Evolutionary conservation across 2,888 invertebrate genomes (phyloP).

Genomic region (Eilema caniola): DNA sequence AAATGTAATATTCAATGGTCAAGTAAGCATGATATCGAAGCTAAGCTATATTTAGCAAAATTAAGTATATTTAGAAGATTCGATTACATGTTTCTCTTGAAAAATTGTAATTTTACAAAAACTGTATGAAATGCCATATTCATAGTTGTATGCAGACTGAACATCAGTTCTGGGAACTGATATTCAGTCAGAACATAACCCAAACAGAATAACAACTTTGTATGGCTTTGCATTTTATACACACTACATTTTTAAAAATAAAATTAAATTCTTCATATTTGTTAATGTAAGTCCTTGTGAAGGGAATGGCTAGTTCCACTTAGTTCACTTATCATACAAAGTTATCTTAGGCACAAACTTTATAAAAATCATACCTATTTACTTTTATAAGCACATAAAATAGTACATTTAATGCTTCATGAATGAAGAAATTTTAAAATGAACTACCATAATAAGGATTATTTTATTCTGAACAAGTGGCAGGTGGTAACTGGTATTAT

Average conservation of each 20-base stretch:
- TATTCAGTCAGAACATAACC: neutral
- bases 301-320: neutral
- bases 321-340: neutral
- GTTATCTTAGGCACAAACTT: neutral
- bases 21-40: neutral
- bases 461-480: neutral
- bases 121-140: neutral
- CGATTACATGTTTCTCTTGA: neutral
- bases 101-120: neutral
- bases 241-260: neutral
- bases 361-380: neutral
- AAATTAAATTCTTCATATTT: neutral
- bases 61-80: neutral
- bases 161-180: neutral
- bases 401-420: neutral
- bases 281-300: neutral
- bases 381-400: neutral
- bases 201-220: neutral
- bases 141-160: neutral
- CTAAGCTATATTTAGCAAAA: neutral
- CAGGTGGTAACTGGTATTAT: neutral
- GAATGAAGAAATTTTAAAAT: neutral
- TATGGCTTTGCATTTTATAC: neutral
- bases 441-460: neutral
- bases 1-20: neutral